These are phyloP conservation scores for Sceloporus tristichus DNA, from an alignment of 2,113 vertebrate genomes.

Conservation along the genomic window DNA sequence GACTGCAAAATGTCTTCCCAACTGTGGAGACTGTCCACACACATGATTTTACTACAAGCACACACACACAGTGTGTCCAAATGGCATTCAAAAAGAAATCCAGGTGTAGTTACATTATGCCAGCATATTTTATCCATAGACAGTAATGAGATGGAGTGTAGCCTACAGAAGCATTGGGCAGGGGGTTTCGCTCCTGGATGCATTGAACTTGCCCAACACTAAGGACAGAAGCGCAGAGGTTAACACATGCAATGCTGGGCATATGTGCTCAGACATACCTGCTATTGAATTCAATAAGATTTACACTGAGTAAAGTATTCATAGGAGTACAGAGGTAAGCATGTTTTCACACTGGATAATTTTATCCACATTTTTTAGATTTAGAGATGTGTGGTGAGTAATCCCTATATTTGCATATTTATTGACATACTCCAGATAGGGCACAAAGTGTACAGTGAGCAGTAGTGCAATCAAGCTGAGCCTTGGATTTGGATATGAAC, in stretches of 20 bases:
- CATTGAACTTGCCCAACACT: too few species aligned
- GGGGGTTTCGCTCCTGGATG: too few species aligned
- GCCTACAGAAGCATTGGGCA: too few species aligned
- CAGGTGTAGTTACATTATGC: too few species aligned
- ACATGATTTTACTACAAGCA: too few species aligned
- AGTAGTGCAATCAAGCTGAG: neutral
- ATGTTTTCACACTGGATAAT: neutral
- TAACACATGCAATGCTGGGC: neutral
- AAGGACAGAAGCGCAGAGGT: too few species aligned
- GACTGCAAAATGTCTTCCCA: too few species aligned
- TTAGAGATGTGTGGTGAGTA: neutral
- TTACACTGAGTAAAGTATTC: neutral
- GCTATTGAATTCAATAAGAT: neutral
- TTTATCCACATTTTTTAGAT: neutral
- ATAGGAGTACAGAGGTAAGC: neutral
- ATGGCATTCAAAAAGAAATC: too few species aligned
- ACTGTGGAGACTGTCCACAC: too few species aligned
- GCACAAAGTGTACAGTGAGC: neutral
- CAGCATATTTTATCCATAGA: too few species aligned
- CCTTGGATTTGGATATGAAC: neutral
- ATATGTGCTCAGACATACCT: neutral
- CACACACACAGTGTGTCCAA: too few species aligned
- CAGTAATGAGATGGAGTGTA: too few species aligned
- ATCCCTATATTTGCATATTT: neutral
- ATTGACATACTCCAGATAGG: slow-evolving; percentile 17